Percentiles rank a stretch among this genome's conserved stretches.
phyloP scores from a whole-genome alignment of 1,140 invertebrate species.

The Pantala flavescens region DNA sequence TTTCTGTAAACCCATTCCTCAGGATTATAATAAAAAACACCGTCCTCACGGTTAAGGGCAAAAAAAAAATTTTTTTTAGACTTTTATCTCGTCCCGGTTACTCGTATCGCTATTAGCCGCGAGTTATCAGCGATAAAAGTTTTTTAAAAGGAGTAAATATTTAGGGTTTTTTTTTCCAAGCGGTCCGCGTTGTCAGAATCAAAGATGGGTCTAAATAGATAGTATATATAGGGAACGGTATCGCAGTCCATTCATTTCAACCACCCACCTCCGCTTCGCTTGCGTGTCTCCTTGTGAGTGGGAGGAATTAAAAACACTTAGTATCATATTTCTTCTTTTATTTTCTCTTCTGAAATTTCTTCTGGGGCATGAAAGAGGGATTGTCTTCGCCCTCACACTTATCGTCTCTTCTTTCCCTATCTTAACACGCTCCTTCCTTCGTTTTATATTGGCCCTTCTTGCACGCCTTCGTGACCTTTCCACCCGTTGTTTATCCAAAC shows the following conservation, averaged over 20 bases:
- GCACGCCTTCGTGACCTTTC: background rate
- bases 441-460: background rate
- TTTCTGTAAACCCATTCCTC: no score
- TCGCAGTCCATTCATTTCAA: background rate
- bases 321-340: conserved; percentile 5
- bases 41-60: no score
- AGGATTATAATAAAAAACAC: no score
- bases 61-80: no score
- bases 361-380: background rate
- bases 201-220: no score
- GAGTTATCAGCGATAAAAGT: no score
- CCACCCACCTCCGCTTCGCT: background rate
- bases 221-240: no score
- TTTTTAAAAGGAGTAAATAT: no score
- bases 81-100: no score
- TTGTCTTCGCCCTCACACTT: background rate
- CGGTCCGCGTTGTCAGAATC: no score
- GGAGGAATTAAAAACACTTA: background rate
- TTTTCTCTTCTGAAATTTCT: background rate
- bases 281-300: background rate
- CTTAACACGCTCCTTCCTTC: background rate
- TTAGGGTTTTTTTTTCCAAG: no score
- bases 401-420: background rate
- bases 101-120: no score
- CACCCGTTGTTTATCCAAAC: background rate